phyloP scores from a whole-genome alignment of 2,797 vertebrate genomes.

The Pagetopsis macropterus region DNA sequence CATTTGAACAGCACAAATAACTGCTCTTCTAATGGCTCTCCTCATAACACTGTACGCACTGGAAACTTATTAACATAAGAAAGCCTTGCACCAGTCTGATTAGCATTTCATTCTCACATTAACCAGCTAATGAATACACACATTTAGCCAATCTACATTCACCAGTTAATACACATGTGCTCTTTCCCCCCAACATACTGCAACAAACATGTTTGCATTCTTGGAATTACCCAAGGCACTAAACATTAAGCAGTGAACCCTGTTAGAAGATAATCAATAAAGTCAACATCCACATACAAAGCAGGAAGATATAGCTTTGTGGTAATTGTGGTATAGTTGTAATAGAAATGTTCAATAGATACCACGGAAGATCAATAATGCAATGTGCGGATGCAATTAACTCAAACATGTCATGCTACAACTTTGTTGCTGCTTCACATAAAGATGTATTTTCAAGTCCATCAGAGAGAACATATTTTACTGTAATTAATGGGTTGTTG shows the following conservation, averaged over 20 bases:
- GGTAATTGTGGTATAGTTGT: not conserved
- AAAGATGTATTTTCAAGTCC: no score
- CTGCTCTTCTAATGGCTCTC: constrained; percentile 54
- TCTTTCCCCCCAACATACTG: not conserved
- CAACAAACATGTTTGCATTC: constrained; percentile 13
- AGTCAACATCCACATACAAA: constrained; percentile 10
- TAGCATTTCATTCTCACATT: constrained; percentile 66
- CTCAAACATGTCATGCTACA: no score
- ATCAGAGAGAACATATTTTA: no score
- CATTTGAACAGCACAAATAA: constrained; percentile 57
- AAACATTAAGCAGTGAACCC: constrained; percentile 7
- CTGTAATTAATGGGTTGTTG: no score
- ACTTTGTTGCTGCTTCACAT: no score
- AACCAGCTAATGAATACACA: constrained; percentile 59
- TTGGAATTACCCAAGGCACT: constrained; percentile 15
- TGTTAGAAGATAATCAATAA: constrained; percentile 17
- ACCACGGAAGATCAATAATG: no score
- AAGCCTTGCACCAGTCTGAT: constrained; percentile 45
- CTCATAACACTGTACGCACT: constrained; percentile 53
- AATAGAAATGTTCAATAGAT: no score
- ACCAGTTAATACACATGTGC: constrained; percentile 31
- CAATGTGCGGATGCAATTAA: no score
- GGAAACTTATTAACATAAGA: constrained; percentile 65
- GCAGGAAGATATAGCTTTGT: not conserved
- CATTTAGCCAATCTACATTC: constrained; percentile 42